Base-by-base conservation (phyloP, 2,113 vertebrate genomes). In the Ondatra zibethicus region DNA sequence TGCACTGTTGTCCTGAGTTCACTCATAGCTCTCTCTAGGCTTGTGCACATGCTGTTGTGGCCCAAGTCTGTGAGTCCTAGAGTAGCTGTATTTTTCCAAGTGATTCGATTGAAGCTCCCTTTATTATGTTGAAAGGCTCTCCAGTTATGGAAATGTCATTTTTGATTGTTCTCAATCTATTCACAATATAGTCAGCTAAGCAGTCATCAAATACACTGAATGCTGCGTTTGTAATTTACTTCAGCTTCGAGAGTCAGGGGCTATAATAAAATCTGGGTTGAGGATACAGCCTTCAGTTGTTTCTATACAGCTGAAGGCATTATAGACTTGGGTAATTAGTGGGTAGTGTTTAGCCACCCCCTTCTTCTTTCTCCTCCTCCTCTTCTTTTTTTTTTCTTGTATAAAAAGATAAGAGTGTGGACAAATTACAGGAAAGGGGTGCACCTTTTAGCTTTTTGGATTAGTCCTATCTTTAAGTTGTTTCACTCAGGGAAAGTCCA, bases 391-490 rank as follows among this genome's bases (percentile, higher is more conserved):
- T 12, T 31, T 73, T 65, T 88, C 11, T 61, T 21, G 16, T 29
- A 13, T 61, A 70, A 88, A 52, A 63, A 65, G 96, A 6, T 1
- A 4, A 95, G 45, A 3, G 0, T 31, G 17, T 63, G 89, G 55
- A 76, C 27, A 88, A 68, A 33, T 52, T 70, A 65, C 31, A 70
- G 39, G 55, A 72, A 52, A 81, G 21, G 7, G 84, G 17, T 8
- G 4, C 21, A n/a, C 84, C 80, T 52, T 27, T 92, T 77, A 96
- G 75, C 45, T 84, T 95, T 95, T 27, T 55, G 23, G 77, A 47
- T 78, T 77, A n/a, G 73, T 95, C 89, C 85, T 85, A 81, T 25
- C 61, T 88, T 81, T 66, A 42, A 55, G 4, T 80, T 86, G 66
- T 87, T 92, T 95, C 39, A 52, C 16, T 42, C 50, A 63, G 80